Percentiles rank a stretch among this genome's conserved stretches.
These are phyloP conservation scores for Magallana nippona DNA, from an alignment of 2,888 invertebrate genomes.

Conservation along the genomic window DNA sequence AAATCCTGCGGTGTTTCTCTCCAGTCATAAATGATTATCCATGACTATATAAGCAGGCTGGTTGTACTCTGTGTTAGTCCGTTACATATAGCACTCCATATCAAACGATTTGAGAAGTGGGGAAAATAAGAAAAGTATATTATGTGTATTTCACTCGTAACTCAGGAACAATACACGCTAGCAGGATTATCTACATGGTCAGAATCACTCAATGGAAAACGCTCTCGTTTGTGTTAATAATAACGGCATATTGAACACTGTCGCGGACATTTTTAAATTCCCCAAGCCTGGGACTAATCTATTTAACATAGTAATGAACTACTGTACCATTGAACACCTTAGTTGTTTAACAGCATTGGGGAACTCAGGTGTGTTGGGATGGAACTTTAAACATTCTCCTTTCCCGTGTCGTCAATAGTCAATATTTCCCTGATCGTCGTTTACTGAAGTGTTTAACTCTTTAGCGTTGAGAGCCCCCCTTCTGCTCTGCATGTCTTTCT, in stretches of 20 bases:
- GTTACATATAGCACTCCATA: too few species aligned
- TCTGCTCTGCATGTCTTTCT: background rate
- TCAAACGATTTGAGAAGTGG: background rate
- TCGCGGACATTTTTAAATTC: constrained; percentile 25
- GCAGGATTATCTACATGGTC: constrained; percentile 19
- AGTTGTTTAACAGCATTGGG: constrained; percentile 11
- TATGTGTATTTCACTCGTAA: background rate
- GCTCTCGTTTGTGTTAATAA: constrained; percentile 5
- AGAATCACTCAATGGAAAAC: background rate
- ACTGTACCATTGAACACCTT: constrained; percentile 1
- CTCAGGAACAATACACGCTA: constrained; percentile 11
- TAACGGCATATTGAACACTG: constrained; percentile 22
- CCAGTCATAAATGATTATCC: constrained; percentile 12
- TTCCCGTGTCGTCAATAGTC: constrained; percentile 2
- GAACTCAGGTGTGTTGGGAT: constrained; percentile 12
- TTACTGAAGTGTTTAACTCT: background rate
- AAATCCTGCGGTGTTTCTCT: background rate
- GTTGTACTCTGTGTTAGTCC: too few species aligned
- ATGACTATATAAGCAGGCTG: background rate
- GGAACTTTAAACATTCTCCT: constrained; percentile 17
- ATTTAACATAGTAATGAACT: constrained; percentile 24
- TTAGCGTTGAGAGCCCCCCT: background rate
- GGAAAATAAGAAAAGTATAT: background rate
- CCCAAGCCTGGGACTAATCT: constrained; percentile 22
- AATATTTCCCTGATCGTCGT: constrained; percentile 15